phyloP scores from a whole-genome alignment of 2,888 invertebrate species.

The Eurytoma adleriae region DNA sequence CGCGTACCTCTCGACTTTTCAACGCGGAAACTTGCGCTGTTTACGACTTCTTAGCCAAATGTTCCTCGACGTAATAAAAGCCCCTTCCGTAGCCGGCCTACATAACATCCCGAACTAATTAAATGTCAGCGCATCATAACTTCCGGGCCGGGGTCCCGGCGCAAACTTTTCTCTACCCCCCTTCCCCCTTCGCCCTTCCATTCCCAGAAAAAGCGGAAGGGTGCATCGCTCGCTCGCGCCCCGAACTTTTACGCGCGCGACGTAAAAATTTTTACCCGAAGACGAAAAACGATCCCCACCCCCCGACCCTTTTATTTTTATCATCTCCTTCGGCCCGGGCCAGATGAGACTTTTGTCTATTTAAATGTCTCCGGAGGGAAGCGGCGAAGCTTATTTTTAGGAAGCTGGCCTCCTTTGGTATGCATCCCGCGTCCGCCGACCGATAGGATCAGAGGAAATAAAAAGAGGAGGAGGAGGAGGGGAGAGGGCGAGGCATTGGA shows the following conservation, averaged over 20 bases:
- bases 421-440: conserved; percentile 35
- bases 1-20: too few species aligned
- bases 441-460: conserved; percentile 13
- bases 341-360: conserved; percentile 51
- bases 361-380: conserved; percentile 35
- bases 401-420: conserved; percentile 40
- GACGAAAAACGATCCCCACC: conserved; percentile 36
- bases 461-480: conserved; percentile 6
- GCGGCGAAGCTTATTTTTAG: conserved; percentile 37
- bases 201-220: not conserved
- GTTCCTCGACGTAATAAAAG: conserved; percentile 1
- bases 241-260: conserved; percentile 49
- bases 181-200: not conserved
- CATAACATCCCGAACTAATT: conserved; percentile 28
- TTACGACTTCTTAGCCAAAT: not conserved
- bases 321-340: conserved; percentile 27
- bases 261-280: conserved; percentile 59
- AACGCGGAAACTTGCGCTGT: not conserved
- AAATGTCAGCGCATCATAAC: conserved; percentile 33
- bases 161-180: conserved; percentile 6
- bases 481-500: conserved; percentile 36
- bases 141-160: conserved; percentile 3
- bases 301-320: not conserved
- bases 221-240: not conserved
- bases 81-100: not conserved